Evolutionary conservation across 2,888 invertebrate genomes (phyloP).

Genomic region (Drosophila multiciliata): DNA sequence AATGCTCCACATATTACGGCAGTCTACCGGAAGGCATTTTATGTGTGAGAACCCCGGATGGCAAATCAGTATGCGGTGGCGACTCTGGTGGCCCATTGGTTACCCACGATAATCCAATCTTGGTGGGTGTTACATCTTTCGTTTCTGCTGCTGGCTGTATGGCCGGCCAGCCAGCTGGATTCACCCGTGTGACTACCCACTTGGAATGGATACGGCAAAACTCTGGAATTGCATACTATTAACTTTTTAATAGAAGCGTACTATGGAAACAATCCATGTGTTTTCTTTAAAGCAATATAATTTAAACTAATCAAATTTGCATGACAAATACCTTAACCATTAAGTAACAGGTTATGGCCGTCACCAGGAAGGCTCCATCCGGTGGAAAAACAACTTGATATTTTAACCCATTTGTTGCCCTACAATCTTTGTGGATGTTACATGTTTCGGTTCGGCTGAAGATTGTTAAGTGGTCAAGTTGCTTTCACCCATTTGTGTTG

Average conservation of each 20-base stretch:
- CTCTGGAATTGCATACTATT: constrained; percentile 61
- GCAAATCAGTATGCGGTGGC: constrained; percentile 68
- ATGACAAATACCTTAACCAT: neutral
- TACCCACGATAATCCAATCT: constrained; percentile 41
- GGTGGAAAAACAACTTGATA: constrained; percentile 60
- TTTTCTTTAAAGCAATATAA: neutral
- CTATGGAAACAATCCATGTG: neutral
- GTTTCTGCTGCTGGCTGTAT: constrained; percentile 36
- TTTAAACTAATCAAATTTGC: neutral
- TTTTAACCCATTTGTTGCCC: constrained; percentile 75
- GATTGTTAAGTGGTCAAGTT: constrained; percentile 48
- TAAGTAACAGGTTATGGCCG: constrained; percentile 30
- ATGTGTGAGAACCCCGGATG: constrained; percentile 56
- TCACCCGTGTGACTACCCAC: constrained; percentile 65
- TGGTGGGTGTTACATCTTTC: constrained; percentile 73
- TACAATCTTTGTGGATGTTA: constrained; percentile 64
- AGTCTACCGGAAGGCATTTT: constrained; percentile 43
- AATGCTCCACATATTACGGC: constrained; percentile 68
- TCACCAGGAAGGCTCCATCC: constrained; percentile 30
- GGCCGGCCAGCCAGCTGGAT: constrained; percentile 54
- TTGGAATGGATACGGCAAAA: constrained; percentile 64
- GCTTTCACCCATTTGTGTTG: constrained; percentile 59
- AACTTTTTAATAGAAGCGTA: constrained; percentile 9
- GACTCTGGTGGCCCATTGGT: constrained; percentile 82
- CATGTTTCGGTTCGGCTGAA: constrained; percentile 43